Evolutionary conservation across 2,888 invertebrate genomes (phyloP).

Genomic region (Emmelina monodactyla): DNA sequence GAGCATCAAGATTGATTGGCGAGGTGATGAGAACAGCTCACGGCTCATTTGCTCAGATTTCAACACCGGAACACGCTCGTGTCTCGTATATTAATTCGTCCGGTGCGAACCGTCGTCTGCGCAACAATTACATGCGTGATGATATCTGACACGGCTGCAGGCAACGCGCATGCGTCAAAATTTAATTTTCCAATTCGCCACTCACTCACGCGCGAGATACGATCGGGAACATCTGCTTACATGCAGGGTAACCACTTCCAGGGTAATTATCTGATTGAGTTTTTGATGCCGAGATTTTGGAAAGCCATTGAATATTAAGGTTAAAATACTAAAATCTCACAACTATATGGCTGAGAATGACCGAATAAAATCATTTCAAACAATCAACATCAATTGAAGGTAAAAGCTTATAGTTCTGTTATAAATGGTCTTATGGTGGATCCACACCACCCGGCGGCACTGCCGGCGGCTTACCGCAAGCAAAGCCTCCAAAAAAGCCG

Average conservation of each 20-base stretch:
- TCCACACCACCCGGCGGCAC: too few species aligned
- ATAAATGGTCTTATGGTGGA: too few species aligned
- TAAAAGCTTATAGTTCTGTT: too few species aligned
- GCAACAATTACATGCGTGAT: conserved; percentile 38
- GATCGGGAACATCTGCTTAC: conserved; percentile 13
- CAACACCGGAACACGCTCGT: conserved; percentile 18
- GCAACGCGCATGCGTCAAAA: conserved; percentile 33
- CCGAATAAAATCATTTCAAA: too few species aligned
- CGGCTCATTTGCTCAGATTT: not conserved
- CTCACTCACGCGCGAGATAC: conserved; percentile 26
- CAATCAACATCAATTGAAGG: too few species aligned
- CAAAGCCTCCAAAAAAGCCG: too few species aligned
- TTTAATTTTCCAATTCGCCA: conserved; percentile 49
- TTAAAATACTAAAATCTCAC: too few species aligned
- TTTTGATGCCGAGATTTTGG: too few species aligned
- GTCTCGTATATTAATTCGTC: conserved; percentile 33
- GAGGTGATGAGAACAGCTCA: not conserved
- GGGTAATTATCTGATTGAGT: not conserved
- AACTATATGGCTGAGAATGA: too few species aligned
- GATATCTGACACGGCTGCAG: conserved; percentile 29
- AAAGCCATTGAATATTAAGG: too few species aligned
- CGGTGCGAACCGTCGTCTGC: conserved; percentile 23
- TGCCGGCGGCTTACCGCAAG: too few species aligned
- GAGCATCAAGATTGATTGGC: not conserved
- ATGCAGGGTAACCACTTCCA: not conserved